Base-by-base conservation (phyloP, 2,797 vertebrate species). In the Macroramphosus scolopax region DNA sequence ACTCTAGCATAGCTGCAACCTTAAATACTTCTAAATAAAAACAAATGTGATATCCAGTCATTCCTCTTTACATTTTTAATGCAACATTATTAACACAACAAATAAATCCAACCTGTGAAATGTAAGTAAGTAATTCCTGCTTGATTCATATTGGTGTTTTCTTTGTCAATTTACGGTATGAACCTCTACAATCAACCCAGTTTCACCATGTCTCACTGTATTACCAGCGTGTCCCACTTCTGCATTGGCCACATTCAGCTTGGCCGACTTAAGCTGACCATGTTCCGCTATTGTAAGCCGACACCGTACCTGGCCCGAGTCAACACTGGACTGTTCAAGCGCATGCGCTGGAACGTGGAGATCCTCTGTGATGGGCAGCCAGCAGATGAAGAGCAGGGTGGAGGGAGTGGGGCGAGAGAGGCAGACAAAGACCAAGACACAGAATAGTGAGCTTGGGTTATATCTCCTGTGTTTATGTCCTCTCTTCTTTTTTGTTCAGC, bases 291-390 rank as follows among this genome's bases (percentile, higher is more conserved):
- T 75, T 90, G 88, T 25, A 64, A 61, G 46, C 89, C 86, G 0
- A 68, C 74, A 0, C 85, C 89, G 0, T 93, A 88, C 65, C 86
- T 89, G 4, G 68, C 83, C n/a, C 42, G 39, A 16, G 59, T 66
- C 10, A 17, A 86, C 41, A 77, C 43, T 0, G 55, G 87, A 13
- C 78, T 92, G 29, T 91, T 88, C 73, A 95, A 94, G 72, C 87
- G 89, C 59, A 92, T 95, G 88, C 91, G 92, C 32, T 95, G 93
- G 93, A 94, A 94, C 2, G 85, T 94, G 49, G 86, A 87, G 35
- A 61, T 46, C 14, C 32, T 50, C n/a, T 3, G 1, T 13, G 40
- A 61, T 0, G 5, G 14, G 7, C 33, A 54, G 39, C n/a, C 38
- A 61, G 24, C 4, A 28, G 34, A 53, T 22, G 24, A 69, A 14